These are phyloP conservation scores for Camelus bactrianus DNA, from an alignment of 2,113 vertebrate genomes.

Conservation along the genomic window DNA sequence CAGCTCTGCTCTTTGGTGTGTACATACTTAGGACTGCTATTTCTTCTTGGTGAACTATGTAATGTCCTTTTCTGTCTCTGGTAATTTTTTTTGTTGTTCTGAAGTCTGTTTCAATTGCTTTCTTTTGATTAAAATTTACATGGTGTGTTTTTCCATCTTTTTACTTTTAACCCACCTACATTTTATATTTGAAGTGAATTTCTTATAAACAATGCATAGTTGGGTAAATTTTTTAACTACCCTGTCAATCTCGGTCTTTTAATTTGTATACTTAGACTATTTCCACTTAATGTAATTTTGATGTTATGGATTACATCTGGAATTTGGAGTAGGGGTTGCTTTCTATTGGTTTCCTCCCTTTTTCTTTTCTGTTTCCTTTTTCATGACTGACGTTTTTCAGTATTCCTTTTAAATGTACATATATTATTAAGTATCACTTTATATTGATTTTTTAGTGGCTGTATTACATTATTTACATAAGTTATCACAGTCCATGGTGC, in stretches of 20 bases:
- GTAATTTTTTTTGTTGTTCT: not conserved
- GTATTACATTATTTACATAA: not conserved
- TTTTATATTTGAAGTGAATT: not conserved
- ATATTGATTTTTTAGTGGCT: not conserved
- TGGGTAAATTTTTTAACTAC: not conserved
- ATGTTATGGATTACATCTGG: not conserved
- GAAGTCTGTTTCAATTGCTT: not conserved
- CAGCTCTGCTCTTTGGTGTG: too few relatives aligned
- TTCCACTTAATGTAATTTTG: not conserved
- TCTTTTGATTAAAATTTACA: not conserved
- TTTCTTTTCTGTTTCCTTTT: not conserved
- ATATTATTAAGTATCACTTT: too few relatives aligned
- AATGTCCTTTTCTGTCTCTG: not conserved
- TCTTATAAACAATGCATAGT: not conserved
- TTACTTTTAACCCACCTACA: not conserved
- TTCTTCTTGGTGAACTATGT: not conserved
- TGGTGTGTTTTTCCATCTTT: not conserved
- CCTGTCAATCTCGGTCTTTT: not conserved
- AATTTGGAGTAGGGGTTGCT: not conserved
- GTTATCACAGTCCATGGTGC: not conserved
- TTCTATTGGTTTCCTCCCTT: not conserved
- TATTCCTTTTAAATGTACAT: not conserved
- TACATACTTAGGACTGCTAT: rapidly evolving
- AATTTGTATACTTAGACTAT: not conserved
- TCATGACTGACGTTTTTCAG: not conserved